These are phyloP conservation scores for Pangasius djambal DNA, from an alignment of 2,797 vertebrate species.

Conservation along the genomic window DNA sequence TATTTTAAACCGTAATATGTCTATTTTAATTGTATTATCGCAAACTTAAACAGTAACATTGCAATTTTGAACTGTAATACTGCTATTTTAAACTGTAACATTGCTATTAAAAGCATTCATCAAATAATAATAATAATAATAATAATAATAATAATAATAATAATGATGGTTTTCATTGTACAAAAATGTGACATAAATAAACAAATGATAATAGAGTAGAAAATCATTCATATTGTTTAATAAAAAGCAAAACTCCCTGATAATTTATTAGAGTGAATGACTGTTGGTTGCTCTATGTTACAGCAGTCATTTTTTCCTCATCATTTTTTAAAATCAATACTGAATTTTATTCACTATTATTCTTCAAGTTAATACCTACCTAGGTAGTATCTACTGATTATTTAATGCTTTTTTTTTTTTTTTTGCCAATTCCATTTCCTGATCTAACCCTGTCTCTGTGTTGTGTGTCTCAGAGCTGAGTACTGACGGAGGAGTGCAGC, in stretches of 20 bases:
- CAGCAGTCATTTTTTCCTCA: not conserved
- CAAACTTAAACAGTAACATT: not conserved
- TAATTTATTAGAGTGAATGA: not conserved
- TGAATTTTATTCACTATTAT: not conserved
- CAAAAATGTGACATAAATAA: not conserved
- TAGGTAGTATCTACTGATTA: not conserved
- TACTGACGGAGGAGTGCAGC: constrained; percentile 39
- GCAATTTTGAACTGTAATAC: not conserved
- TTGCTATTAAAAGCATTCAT: not conserved
- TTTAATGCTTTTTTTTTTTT: not conserved
- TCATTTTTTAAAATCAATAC: not conserved
- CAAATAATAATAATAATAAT: not conserved
- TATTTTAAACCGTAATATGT: not conserved
- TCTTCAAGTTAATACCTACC: not conserved
- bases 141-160: not conserved
- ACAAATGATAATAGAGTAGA: not conserved
- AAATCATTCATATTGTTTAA: not conserved
- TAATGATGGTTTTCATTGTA: not conserved
- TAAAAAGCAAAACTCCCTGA: not conserved
- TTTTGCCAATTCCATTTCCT: not conserved
- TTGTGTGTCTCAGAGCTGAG: constrained; percentile 63
- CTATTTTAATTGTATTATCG: not conserved
- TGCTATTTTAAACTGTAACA: not conserved
- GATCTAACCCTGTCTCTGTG: constrained; percentile 4
- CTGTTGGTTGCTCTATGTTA: no score